These are phyloP conservation scores for Drosophila lacicola DNA, from an alignment of 2,888 invertebrate species.

Conservation along the genomic window DNA sequence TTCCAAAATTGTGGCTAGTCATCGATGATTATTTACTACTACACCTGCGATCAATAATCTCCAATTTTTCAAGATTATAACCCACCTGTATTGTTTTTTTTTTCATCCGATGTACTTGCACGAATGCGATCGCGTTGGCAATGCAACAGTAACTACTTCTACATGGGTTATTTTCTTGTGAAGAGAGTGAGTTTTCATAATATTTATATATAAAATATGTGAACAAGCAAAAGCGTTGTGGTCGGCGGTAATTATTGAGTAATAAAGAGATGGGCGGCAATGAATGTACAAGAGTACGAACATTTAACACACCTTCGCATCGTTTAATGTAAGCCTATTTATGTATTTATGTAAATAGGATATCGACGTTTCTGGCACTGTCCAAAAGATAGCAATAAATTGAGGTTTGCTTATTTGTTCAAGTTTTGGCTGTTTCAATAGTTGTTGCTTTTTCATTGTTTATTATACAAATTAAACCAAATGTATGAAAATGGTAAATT, in stretches of 20 bases:
- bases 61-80: background rate
- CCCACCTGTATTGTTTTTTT: background rate
- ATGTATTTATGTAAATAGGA: too few species aligned
- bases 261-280: too few species aligned
- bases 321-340: background rate
- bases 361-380: too few species aligned
- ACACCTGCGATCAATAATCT: too few species aligned
- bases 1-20: too few species aligned
- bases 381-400: background rate
- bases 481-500: conserved; percentile 41
- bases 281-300: background rate
- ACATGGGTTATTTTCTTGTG: background rate
- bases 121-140: background rate
- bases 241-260: background rate
- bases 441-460: conserved; percentile 52
- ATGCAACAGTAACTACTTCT: background rate
- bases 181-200: background rate
- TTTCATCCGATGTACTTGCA: background rate
- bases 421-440: conserved; percentile 23
- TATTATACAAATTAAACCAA: conserved; percentile 63
- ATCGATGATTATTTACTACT: too few species aligned
- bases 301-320: background rate
- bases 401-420: conserved; percentile 9
- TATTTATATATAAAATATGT: too few species aligned
- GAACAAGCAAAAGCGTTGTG: conserved; percentile 13